Evolutionary conservation across 2,113 vertebrate genomes (phyloP).

Genomic region (Geothlypis trichas): DNA sequence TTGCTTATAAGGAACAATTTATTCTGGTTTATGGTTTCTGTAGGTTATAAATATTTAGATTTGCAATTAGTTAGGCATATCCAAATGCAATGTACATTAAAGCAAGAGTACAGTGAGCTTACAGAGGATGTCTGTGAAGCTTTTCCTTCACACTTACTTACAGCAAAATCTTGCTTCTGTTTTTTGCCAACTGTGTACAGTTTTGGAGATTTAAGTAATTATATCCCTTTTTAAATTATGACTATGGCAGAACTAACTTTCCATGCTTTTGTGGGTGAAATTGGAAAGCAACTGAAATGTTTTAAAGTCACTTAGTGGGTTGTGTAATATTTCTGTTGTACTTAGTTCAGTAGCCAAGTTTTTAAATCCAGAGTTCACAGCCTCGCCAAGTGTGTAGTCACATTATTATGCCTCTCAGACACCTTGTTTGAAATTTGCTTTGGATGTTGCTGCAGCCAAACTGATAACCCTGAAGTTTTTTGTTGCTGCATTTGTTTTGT

Average conservation of each 20-base stretch:
- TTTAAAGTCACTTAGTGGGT: conserved; percentile 44
- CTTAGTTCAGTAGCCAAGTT: conserved; percentile 24
- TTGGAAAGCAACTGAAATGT: conserved; percentile 47
- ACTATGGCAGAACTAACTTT: conserved; percentile 42
- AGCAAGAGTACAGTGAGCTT: conserved; percentile 17
- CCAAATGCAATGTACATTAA: conserved; percentile 41
- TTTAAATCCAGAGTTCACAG: conserved; percentile 18
- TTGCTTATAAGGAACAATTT: conserved; percentile 44
- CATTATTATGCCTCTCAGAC: not conserved
- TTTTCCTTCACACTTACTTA: conserved; percentile 51
- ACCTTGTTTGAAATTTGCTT: conserved; percentile 1
- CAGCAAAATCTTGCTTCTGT: conserved; percentile 46
- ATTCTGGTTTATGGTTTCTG: conserved; percentile 40
- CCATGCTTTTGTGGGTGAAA: conserved; percentile 19
- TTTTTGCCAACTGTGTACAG: conserved; percentile 5
- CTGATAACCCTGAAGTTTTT: conserved; percentile 16
- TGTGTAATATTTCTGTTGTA: conserved; percentile 29
- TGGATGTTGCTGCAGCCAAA: conserved; percentile 12
- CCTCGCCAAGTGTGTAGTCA: not conserved
- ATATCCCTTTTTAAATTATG: conserved; percentile 44
- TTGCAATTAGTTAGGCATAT: conserved; percentile 45
- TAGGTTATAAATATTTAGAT: conserved; percentile 50
- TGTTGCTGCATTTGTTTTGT: not conserved
- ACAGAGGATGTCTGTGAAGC: conserved; percentile 25
- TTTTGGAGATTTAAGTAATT: conserved; percentile 57